Conservation (phyloP, 2,113 vertebrate genomes). For the Neolamprologus fasciatus region DNA sequence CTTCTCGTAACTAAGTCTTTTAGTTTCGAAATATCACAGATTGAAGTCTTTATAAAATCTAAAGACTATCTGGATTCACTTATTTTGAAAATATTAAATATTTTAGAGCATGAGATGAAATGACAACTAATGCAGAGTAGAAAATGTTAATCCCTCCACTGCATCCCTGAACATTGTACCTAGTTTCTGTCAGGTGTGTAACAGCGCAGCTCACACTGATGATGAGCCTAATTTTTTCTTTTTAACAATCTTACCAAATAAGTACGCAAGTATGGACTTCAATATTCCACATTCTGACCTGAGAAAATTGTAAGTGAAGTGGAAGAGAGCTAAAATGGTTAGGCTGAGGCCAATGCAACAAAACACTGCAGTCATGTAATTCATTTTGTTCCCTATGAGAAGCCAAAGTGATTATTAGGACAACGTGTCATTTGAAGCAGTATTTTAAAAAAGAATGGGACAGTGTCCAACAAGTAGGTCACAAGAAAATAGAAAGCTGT, state of each 20-base stretch:
- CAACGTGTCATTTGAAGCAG: constrained; percentile 12
- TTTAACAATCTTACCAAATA: background rate
- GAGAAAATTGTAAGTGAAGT: background rate
- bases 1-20: background rate
- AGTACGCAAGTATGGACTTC: background rate
- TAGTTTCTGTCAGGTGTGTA: background rate
- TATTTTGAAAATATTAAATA: background rate
- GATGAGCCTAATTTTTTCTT: background rate
- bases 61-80: background rate
- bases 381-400: background rate
- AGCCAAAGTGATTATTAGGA: constrained; percentile 18
- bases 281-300: background rate
- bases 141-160: background rate
- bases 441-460: background rate
- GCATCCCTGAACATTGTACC: background rate
- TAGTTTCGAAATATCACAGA: background rate
- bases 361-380: constrained; percentile 1
- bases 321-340: background rate
- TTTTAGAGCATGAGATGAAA: background rate
- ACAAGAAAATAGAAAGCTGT: background rate
- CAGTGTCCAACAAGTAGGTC: background rate
- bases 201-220: background rate
- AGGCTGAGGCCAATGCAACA: background rate
- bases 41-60: background rate
- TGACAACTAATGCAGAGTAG: background rate